phyloP scores from a whole-genome alignment of 64 coral and sea anemone genomes.

The Stichodactyla mertensii region DNA sequence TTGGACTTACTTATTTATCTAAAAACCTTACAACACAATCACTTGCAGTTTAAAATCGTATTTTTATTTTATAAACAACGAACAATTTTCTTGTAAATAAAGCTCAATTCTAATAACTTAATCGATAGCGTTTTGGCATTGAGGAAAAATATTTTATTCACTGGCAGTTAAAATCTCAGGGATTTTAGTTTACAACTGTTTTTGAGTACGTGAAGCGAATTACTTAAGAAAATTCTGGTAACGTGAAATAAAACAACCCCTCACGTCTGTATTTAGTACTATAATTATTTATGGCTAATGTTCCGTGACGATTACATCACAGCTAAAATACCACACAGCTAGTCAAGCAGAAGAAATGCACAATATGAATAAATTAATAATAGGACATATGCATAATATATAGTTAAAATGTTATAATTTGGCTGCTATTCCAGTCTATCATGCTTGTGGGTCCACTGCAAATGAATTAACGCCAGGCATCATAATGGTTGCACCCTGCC shows the following conservation, averaged over 20 bases:
- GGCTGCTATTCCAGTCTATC: too few relatives aligned
- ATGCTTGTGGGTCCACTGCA: too few relatives aligned
- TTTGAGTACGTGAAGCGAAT: background rate
- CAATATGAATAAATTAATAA: background rate
- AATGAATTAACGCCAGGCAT: too few relatives aligned
- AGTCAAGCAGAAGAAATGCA: background rate
- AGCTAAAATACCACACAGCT: background rate
- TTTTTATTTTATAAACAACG: too few relatives aligned
- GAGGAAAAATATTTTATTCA: background rate
- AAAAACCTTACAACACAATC: too few relatives aligned
- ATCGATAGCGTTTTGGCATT: background rate
- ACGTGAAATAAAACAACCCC: background rate
- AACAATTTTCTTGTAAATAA: background rate
- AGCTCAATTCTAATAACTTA: background rate
- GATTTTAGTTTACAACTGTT: background rate
- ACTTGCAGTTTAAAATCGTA: too few relatives aligned
- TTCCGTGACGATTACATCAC: constrained; percentile 6
- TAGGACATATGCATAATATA: too few relatives aligned
- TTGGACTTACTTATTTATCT: background rate
- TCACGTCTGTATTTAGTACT: background rate
- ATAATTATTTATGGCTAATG: background rate
- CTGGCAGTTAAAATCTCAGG: too few relatives aligned
- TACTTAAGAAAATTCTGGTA: background rate
- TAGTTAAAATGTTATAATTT: too few relatives aligned
- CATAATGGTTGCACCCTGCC: background rate